Evolutionary conservation across 2,113 vertebrate genomes (phyloP).

Genomic region (Perca flavescens): DNA sequence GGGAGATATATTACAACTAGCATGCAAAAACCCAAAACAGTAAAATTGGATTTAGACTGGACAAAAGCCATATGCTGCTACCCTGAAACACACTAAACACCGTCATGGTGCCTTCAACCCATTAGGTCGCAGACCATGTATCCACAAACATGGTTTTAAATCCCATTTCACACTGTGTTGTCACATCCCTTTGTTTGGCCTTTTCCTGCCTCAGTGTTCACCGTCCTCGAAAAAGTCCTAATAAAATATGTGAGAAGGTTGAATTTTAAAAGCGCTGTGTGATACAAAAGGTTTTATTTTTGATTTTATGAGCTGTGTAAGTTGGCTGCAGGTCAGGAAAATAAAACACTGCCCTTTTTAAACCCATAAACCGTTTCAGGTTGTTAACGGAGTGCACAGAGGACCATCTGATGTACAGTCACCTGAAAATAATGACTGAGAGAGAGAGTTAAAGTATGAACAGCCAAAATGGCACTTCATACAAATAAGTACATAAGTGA

Average conservation of each 20-base stretch:
- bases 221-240: conserved; percentile 34
- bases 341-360: conserved; percentile 29
- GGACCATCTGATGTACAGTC: conserved; percentile 23
- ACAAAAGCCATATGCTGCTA: conserved; percentile 60
- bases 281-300: conserved; percentile 17
- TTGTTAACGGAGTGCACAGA: conserved; percentile 13
- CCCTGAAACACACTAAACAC: conserved; percentile 51
- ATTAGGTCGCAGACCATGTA: conserved; percentile 57
- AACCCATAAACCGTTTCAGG: conserved; percentile 25
- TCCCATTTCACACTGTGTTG: conserved; percentile 77
- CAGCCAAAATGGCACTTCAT: neutral
- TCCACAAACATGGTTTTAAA: conserved; percentile 65
- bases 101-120: conserved; percentile 68
- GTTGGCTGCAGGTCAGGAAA: conserved; percentile 10
- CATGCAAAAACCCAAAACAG: conserved; percentile 58
- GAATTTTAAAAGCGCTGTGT: conserved; percentile 22
- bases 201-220: conserved; percentile 23
- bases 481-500: conserved; percentile 10
- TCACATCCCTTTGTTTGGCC: conserved; percentile 65
- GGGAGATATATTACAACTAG: conserved; percentile 50
- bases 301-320: conserved; percentile 9
- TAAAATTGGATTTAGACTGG: conserved; percentile 74
- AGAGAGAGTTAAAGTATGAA: neutral
- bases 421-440: conserved; percentile 30
- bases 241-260: conserved; percentile 25